Percentiles rank a stretch among this genome's conserved stretches.
Conservation (phyloP, 2,797 vertebrate species). For the Phyllotis vaccarum region DNA sequence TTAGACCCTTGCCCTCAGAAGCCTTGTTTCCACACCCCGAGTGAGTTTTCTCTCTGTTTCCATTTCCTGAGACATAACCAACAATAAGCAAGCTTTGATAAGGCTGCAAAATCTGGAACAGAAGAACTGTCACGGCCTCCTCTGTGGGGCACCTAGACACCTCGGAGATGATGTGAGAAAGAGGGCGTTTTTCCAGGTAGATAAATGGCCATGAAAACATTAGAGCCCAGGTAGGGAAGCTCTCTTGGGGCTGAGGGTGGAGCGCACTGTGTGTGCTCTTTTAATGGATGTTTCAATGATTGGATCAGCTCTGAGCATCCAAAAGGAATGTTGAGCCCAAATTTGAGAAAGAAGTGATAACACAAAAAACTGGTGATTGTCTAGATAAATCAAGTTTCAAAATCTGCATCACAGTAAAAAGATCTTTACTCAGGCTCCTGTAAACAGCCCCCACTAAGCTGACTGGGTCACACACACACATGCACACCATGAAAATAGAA, state of each 20-base stretch:
- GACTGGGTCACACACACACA: background rate
- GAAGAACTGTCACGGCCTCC: background rate
- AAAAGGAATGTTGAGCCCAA: constrained; percentile 26
- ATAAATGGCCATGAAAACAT: background rate
- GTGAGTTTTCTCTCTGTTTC: constrained; percentile 77
- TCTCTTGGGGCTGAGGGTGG: background rate
- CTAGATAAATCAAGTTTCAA: constrained; percentile 35
- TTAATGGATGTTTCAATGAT: background rate
- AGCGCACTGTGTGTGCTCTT: background rate
- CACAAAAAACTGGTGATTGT: background rate
- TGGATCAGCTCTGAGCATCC: constrained; percentile 13
- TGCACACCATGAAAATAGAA: background rate
- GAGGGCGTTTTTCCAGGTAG: background rate
- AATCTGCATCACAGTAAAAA: background rate
- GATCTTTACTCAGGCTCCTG: background rate
- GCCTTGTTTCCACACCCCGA: constrained; percentile 52
- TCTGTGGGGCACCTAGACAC: background rate
- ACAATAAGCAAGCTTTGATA: background rate
- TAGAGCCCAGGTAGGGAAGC: background rate
- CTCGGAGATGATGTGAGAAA: background rate
- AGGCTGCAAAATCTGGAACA: background rate
- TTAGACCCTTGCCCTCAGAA: constrained; percentile 79
- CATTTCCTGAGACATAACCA: constrained; percentile 50
- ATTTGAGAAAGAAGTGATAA: constrained; percentile 7
- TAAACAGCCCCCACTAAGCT: background rate